Evolutionary conservation across 2,888 invertebrate genomes (phyloP).

Genomic region (Eristalis arbustorum): DNA sequence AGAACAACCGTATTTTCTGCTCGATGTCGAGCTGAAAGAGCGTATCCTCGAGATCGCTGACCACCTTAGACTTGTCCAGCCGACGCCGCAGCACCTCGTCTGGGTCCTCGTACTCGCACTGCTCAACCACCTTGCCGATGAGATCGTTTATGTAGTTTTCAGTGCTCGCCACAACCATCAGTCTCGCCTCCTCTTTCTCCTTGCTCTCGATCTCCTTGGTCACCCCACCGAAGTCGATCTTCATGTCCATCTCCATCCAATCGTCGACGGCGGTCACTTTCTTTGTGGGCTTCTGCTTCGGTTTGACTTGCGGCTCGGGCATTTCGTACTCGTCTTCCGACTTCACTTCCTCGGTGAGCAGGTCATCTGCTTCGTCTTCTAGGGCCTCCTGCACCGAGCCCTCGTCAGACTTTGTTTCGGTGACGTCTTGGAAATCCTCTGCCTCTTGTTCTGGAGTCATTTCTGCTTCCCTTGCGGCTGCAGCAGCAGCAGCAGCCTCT

Average conservation of each 20-base stretch:
- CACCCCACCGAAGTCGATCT: constrained; percentile 17
- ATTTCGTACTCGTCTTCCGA: constrained; percentile 26
- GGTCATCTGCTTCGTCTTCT: not conserved
- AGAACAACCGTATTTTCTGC: constrained; percentile 62
- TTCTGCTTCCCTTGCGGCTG: not conserved
- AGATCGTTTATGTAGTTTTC: constrained; percentile 70
- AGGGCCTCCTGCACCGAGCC: not conserved
- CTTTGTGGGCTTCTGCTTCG: not conserved
- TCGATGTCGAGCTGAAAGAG: constrained; percentile 46
- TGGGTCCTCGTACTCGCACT: constrained; percentile 58
- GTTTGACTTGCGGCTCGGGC: constrained; percentile 14
- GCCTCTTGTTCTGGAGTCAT: not conserved
- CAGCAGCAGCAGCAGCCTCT: constrained; percentile 13
- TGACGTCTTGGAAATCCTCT: not conserved
- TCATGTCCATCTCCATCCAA: constrained; percentile 17
- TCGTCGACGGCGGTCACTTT: not conserved
- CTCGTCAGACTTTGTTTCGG: not conserved
- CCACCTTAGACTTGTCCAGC: constrained; percentile 72
- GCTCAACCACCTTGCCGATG: constrained; percentile 64
- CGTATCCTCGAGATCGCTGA: constrained; percentile 14
- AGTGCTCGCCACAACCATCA: constrained; percentile 23
- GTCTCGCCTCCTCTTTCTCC: not conserved
- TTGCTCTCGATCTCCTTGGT: not conserved
- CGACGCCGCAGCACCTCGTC: constrained; percentile 61
- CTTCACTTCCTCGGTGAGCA: not conserved